Conservation (phyloP, 2,888 invertebrate genomes). For the Hemicrepidius hirtus region DNA sequence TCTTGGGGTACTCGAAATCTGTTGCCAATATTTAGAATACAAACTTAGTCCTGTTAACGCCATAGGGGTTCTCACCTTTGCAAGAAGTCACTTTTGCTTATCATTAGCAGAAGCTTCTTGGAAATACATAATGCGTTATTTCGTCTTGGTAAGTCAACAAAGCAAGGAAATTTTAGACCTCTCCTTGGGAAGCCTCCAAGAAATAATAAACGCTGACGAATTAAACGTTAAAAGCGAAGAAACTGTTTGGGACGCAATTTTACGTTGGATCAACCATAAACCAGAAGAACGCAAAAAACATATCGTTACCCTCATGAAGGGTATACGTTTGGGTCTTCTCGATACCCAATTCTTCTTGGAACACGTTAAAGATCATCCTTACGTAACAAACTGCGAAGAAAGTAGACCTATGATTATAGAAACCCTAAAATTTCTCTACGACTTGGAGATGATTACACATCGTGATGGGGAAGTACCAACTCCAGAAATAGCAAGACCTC, state of each 20-base stretch:
- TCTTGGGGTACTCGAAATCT: conserved; percentile 85
- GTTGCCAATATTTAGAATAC: conserved; percentile 83
- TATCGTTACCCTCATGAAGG: conserved; percentile 86
- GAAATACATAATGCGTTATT: conserved; percentile 79
- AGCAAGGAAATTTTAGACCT: conserved; percentile 86
- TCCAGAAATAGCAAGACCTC: conserved; percentile 87
- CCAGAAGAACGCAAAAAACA: conserved; percentile 82
- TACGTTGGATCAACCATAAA: conserved; percentile 91
- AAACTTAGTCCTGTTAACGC: conserved; percentile 86
- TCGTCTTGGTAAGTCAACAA: conserved; percentile 81
- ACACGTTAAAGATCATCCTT: conserved; percentile 91
- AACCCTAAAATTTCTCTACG: conserved; percentile 92
- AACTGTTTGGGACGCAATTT: conserved; percentile 88
- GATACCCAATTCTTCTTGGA: conserved; percentile 94
- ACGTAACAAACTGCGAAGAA: conserved; percentile 87
- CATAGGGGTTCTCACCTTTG: conserved; percentile 89
- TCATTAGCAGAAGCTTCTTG: conserved; percentile 80
- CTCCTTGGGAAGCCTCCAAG: conserved; percentile 82
- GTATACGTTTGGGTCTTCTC: conserved; percentile 85
- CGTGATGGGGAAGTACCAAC: conserved; percentile 89
- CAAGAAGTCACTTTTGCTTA: conserved; percentile 84
- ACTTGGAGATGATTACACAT: conserved; percentile 90
- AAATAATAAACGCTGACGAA: conserved; percentile 87
- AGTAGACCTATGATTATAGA: conserved; percentile 93
- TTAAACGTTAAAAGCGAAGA: conserved; percentile 92